Evolutionary conservation across 2,797 vertebrate species (phyloP).

Genomic region (Enteromius paludinosus): DNA sequence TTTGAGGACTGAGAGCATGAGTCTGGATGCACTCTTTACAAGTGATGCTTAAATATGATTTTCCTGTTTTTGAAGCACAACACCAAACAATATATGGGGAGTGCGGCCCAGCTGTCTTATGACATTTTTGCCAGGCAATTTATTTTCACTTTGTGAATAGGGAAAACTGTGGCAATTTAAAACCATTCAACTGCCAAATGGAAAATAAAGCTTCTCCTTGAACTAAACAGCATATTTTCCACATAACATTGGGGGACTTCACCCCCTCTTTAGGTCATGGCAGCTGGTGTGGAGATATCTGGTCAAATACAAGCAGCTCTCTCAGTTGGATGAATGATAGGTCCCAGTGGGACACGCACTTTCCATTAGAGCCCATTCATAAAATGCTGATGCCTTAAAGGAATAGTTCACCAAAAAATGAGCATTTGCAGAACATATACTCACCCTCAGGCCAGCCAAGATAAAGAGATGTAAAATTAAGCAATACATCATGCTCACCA

Average conservation of each 20-base stretch:
- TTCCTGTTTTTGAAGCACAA: conserved; percentile 21
- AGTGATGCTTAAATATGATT: conserved; percentile 38
- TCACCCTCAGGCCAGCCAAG: neutral
- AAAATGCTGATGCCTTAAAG: conserved; percentile 22
- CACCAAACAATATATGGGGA: conserved; percentile 24
- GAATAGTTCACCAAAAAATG: neutral
- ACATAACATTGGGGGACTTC: conserved; percentile 21
- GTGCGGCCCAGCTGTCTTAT: conserved; percentile 41
- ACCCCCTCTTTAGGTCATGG: conserved; percentile 23
- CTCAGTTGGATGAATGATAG: conserved; percentile 20
- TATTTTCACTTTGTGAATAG: conserved; percentile 32
- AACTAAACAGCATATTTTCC: conserved; percentile 36
- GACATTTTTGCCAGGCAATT: conserved; percentile 42
- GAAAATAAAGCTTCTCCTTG: conserved; percentile 11
- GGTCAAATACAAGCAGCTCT: conserved; percentile 37
- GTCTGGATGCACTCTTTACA: conserved; percentile 5
- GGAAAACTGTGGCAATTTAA: conserved; percentile 44
- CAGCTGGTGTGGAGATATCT: conserved; percentile 39
- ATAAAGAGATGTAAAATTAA: neutral
- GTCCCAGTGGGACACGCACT: conserved; percentile 25
- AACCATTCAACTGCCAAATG: conserved; percentile 39
- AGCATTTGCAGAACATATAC: neutral
- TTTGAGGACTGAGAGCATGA: conserved; percentile 23
- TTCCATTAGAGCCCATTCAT: conserved; percentile 47
- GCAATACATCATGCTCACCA: neutral